These are phyloP conservation scores for Rapana venosa DNA, from an alignment of 2,888 invertebrate genomes.

Conservation along the genomic window DNA sequence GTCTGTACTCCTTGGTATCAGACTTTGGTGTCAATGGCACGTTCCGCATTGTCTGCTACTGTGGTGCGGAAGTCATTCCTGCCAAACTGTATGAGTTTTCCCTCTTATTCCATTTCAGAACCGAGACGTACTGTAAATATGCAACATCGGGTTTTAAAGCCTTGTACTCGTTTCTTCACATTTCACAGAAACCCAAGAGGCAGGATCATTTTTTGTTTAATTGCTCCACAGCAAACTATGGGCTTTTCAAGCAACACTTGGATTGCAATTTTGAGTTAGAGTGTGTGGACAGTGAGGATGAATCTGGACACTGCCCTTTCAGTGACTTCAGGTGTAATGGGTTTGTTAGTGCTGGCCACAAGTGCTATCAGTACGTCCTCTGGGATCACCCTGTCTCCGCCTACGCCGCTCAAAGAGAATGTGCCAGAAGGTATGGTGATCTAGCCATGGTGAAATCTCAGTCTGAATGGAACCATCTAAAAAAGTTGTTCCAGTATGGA, in stretches of 20 bases:
- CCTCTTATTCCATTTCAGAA: not conserved
- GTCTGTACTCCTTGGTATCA: not conserved
- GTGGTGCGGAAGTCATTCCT: not conserved
- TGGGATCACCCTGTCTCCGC: not conserved
- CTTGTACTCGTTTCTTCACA: not conserved
- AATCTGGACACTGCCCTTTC: conserved; percentile 1
- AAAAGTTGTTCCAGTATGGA: conserved; percentile 27
- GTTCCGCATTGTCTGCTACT: not conserved
- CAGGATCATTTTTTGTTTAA: not conserved
- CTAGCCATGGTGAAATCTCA: conserved; percentile 19
- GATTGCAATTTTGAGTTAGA: conserved; percentile 17
- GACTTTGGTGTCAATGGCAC: not conserved
- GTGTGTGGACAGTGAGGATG: conserved; percentile 8
- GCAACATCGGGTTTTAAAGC: not conserved
- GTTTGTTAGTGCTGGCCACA: not conserved
- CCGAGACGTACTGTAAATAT: not conserved
- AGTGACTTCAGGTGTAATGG: not conserved
- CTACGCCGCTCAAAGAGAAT: conserved; percentile 16
- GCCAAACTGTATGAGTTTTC: not conserved
- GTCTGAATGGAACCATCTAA: conserved; percentile 27
- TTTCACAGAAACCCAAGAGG: not conserved
- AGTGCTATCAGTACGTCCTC: conserved; percentile 6
- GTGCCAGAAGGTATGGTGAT: not conserved
- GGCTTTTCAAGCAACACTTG: not conserved
- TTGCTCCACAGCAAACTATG: not conserved